Conservation (phyloP, 2,797 vertebrate genomes). For the Micropoecilia bifurca region DNA sequence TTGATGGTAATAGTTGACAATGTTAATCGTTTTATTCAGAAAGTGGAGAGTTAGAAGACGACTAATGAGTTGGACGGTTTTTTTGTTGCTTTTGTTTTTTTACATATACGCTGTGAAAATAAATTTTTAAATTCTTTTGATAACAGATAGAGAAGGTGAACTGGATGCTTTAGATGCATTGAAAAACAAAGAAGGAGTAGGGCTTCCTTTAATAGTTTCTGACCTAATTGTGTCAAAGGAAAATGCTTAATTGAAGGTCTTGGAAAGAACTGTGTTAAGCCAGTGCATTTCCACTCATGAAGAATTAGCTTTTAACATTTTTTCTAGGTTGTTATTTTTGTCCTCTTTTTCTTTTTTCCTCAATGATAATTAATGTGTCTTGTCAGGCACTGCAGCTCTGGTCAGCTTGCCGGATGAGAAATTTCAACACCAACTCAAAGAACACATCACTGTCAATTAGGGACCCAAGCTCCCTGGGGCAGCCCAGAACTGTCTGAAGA, state of each 20-base stretch:
- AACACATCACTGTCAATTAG: conserved; percentile 85
- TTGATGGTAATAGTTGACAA: neutral
- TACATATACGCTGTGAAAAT: neutral
- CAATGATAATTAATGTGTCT: conserved; percentile 78
- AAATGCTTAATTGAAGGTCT: conserved; percentile 58
- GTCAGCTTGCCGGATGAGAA: conserved; percentile 73
- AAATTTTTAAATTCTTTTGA: conserved; percentile 14
- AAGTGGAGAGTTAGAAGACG: neutral
- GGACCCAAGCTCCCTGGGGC: conserved; percentile 70
- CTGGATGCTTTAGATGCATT: conserved; percentile 23
- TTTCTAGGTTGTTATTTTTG: conserved; percentile 53
- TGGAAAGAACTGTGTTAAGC: conserved; percentile 45
- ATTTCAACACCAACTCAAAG: conserved; percentile 76
- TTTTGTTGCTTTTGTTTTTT: neutral
- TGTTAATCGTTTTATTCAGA: neutral
- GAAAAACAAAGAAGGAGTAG: conserved; percentile 7
- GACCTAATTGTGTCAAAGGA: conserved; percentile 52
- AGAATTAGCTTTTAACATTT: conserved; percentile 43
- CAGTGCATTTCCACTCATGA: conserved; percentile 41
- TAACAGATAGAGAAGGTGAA: conserved; percentile 8
- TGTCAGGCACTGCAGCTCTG: conserved; percentile 73
- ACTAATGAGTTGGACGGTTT: neutral
- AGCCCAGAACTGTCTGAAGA: conserved; percentile 71
- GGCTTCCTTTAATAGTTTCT: conserved; percentile 27
- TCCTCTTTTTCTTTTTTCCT: conserved; percentile 13